Evolutionary conservation across 2,888 invertebrate genomes (phyloP).

Genomic region (Thera obeliscata): DNA sequence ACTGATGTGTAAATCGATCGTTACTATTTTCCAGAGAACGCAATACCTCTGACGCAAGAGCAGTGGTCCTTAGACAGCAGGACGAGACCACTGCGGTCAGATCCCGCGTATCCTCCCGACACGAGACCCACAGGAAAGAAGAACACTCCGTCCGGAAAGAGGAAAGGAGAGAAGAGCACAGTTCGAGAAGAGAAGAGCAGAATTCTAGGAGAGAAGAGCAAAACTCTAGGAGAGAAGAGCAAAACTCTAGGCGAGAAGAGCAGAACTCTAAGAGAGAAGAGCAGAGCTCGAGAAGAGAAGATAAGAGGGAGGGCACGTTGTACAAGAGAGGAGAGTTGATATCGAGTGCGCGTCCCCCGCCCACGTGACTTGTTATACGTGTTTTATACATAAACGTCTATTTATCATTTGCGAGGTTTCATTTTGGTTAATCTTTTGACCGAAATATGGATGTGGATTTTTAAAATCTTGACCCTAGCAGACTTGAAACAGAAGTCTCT

Average conservation of each 20-base stretch:
- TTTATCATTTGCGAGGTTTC: slow-evolving; percentile 67
- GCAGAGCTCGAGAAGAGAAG: slow-evolving; percentile 54
- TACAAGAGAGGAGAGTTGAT: slow-evolving; percentile 93
- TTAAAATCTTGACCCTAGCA: not conserved
- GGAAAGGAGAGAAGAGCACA: slow-evolving; percentile 41
- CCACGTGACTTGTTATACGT: slow-evolving; percentile 70
- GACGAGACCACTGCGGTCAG: slow-evolving; percentile 84
- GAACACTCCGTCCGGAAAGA: slow-evolving; percentile 59
- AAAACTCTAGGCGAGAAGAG: slow-evolving; percentile 46
- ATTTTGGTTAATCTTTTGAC: slow-evolving; percentile 31
- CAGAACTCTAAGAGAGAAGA: slow-evolving; percentile 48
- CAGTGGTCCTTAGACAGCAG: slow-evolving; percentile 68
- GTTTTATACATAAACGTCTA: slow-evolving; percentile 81
- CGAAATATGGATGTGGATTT: not conserved
- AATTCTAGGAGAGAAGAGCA: slow-evolving; percentile 45
- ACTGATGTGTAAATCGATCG: no score
- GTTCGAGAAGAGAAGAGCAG: slow-evolving; percentile 26
- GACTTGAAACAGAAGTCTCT: no score
- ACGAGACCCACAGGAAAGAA: slow-evolving; percentile 37
- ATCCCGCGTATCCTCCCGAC: slow-evolving; percentile 62
- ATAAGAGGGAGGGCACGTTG: slow-evolving; percentile 72
- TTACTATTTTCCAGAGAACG: slow-evolving; percentile 67
- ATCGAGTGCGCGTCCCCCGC: slow-evolving; percentile 87
- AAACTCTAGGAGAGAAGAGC: slow-evolving; percentile 47
- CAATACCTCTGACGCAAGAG: slow-evolving; percentile 76